A percentile compares a stretch with the other conserved stretches of the same genome.
Conservation (phyloP, 2,113 vertebrate species). For the Crypturellus undulatus region DNA sequence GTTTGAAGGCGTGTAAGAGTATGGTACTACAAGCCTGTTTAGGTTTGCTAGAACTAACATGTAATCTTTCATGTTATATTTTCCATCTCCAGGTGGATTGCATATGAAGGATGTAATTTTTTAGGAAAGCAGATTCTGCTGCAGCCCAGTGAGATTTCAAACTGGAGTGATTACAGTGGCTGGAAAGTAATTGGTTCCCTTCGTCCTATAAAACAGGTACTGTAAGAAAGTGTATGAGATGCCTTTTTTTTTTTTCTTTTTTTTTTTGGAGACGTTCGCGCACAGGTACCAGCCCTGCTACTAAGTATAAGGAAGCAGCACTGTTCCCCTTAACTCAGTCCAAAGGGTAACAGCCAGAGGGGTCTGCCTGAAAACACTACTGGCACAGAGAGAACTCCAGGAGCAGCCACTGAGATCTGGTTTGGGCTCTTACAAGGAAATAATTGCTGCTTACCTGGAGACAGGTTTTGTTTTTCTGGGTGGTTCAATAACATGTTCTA, state of each 20-base stretch:
- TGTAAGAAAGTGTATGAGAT: not conserved
- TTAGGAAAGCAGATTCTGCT: constrained; percentile 86
- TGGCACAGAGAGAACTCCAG: not conserved
- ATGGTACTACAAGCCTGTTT: not conserved
- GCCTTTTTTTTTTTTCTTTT: not conserved
- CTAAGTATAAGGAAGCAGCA: not conserved
- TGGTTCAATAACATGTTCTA: constrained; percentile 4
- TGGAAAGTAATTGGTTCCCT: constrained; percentile 88
- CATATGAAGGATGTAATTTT: constrained; percentile 85
- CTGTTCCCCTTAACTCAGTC: not conserved
- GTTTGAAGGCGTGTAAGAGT: not conserved
- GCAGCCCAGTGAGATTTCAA: constrained; percentile 74
- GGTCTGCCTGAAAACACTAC: not conserved
- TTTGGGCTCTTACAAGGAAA: not conserved
- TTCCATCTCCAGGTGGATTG: constrained; percentile 82
- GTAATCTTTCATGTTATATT: not conserved
- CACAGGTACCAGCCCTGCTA: not conserved
- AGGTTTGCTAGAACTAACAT: not conserved
- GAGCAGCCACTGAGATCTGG: not conserved
- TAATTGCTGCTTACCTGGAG: not conserved
- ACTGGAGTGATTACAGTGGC: constrained; percentile 83
- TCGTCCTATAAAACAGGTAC: constrained; percentile 85
- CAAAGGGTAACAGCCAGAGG: not conserved
- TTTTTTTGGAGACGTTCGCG: not conserved
- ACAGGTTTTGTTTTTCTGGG: not conserved